Conservation (phyloP, 2,797 vertebrate genomes). For the Bovichtus variegatus region DNA sequence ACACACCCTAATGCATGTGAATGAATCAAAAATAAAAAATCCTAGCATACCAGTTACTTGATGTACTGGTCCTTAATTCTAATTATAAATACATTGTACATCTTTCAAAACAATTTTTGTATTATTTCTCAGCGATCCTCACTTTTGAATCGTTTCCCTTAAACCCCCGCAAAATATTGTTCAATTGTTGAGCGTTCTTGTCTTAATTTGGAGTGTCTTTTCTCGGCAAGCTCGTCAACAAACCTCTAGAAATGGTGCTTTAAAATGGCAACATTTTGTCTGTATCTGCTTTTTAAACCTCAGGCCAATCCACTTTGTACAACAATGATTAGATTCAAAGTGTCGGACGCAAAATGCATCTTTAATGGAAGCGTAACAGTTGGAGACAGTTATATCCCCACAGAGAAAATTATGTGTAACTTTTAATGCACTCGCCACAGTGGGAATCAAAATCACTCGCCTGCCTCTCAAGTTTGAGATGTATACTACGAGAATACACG, state of each 20-base stretch:
- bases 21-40: not conserved
- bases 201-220: not conserved
- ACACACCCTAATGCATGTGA: not conserved
- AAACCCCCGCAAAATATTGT: not conserved
- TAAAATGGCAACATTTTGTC: constrained; percentile 4
- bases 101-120: not conserved
- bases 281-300: constrained; percentile 14
- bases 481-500: not conserved
- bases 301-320: constrained; percentile 16
- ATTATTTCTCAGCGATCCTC: not conserved
- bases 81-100: not conserved
- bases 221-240: not conserved
- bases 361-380: constrained; percentile 17
- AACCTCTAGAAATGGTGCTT: not conserved
- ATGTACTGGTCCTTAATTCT: not conserved
- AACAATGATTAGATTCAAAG: constrained; percentile 38
- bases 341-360: not conserved
- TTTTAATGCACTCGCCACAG: not conserved
- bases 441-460: constrained; percentile 8
- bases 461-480: not conserved
- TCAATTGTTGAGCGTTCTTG: not conserved
- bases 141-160: not conserved
- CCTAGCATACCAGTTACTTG: not conserved
- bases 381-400: constrained; percentile 8
- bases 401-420: not conserved